These are phyloP conservation scores for Synanceia verrucosa DNA, from an alignment of 2,797 vertebrate genomes.

Conservation along the genomic window DNA sequence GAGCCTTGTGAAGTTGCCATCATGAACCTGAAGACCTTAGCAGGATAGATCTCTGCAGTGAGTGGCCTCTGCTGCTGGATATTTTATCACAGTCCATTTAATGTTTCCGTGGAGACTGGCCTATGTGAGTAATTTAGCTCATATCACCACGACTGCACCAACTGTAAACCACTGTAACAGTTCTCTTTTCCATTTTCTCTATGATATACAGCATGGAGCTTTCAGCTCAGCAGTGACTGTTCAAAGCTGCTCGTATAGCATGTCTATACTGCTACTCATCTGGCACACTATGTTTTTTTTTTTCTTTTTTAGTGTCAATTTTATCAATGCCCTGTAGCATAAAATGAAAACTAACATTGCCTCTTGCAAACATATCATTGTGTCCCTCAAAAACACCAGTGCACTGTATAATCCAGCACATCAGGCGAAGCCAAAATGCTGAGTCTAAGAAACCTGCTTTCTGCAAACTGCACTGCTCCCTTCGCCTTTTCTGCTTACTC, in stretches of 20 bases:
- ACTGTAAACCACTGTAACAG: slow-evolving; percentile 8
- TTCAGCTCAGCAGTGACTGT: slow-evolving; percentile 3
- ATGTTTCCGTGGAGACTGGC: slow-evolving; percentile 30
- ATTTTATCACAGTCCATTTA: slow-evolving; percentile 56
- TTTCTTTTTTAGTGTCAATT: neutral
- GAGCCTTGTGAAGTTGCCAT: slow-evolving; percentile 13
- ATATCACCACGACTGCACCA: slow-evolving; percentile 21
- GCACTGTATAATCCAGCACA: slow-evolving; percentile 57
- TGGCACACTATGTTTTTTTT: neutral
- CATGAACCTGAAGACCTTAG: slow-evolving; percentile 46
- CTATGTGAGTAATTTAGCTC: slow-evolving; percentile 34
- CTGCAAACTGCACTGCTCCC: slow-evolving; percentile 44
- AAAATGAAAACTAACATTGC: slow-evolving; percentile 46
- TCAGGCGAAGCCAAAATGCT: slow-evolving; percentile 65
- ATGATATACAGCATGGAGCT: neutral
- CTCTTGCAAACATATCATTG: slow-evolving; percentile 39
- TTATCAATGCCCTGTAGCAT: slow-evolving; percentile 1
- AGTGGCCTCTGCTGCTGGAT: slow-evolving; percentile 28
- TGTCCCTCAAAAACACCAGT: slow-evolving; percentile 42
- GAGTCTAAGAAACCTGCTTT: slow-evolving; percentile 63
- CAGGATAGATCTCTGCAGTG: slow-evolving; percentile 30
- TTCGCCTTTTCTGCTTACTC: slow-evolving; percentile 77
- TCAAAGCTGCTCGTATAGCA: slow-evolving; percentile 6
- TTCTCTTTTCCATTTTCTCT: neutral
- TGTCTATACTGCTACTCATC: neutral